These are phyloP conservation scores for Thereva unica DNA, from an alignment of 2,888 invertebrate species.

Conservation along the genomic window DNA sequence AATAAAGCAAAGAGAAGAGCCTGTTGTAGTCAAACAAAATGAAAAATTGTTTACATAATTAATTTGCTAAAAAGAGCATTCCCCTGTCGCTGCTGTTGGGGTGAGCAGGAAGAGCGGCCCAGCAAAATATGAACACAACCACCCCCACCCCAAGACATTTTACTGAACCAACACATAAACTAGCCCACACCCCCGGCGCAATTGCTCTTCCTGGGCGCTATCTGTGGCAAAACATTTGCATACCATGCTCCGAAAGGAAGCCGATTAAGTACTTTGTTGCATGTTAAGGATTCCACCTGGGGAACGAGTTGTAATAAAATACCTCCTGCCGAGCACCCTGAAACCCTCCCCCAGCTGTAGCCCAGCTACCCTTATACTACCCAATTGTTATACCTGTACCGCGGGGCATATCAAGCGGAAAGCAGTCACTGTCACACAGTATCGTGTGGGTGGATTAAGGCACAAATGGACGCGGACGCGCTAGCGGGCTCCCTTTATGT, in stretches of 20 bases:
- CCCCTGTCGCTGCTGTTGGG: constrained; percentile 38
- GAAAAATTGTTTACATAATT: constrained; percentile 49
- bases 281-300: constrained; percentile 29
- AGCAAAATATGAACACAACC: neutral
- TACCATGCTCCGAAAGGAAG: constrained; percentile 43
- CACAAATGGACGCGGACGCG: no score
- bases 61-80: constrained; percentile 48
- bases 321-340: neutral
- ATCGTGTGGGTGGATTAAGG: neutral
- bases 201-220: neutral
- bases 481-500: no score
- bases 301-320: constrained; percentile 17
- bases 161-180: constrained; percentile 25
- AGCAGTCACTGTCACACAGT: constrained; percentile 20
- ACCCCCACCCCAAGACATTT: neutral
- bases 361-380: neutral
- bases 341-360: no score
- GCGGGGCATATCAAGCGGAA: constrained; percentile 10
- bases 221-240: constrained; percentile 44
- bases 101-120: neutral
- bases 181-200: neutral
- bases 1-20: constrained; percentile 19
- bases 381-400: constrained; percentile 9
- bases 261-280: constrained; percentile 41
- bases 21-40: constrained; percentile 38